phyloP scores from a whole-genome alignment of 2,888 invertebrate species.

The Acrocyrtus sp. region DNA sequence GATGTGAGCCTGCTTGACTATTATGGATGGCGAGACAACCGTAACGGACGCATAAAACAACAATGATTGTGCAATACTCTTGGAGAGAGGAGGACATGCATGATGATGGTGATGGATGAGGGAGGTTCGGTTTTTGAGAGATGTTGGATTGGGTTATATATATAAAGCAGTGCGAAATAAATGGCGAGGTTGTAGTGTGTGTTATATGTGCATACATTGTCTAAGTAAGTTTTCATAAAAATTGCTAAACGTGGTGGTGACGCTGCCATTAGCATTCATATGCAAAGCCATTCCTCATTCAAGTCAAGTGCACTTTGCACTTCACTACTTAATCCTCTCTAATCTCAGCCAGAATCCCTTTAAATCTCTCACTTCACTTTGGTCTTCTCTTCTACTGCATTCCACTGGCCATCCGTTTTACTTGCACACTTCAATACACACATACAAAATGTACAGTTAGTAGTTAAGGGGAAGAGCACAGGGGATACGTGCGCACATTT shows the following conservation, averaged over 20 bases:
- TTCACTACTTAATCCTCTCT: slow-evolving; percentile 48
- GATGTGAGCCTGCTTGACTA: neutral
- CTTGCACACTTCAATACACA: neutral
- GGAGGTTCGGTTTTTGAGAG: slow-evolving; percentile 8
- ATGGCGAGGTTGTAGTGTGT: neutral
- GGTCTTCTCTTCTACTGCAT: neutral
- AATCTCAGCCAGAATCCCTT: slow-evolving; percentile 11
- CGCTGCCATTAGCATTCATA: neutral
- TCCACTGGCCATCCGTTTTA: neutral
- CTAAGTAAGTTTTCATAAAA: neutral
- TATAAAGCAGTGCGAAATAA: neutral
- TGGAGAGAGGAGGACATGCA: neutral
- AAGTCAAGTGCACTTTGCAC: slow-evolving; percentile 45
- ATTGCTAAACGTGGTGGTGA: neutral
- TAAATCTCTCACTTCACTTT: neutral
- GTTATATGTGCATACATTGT: slow-evolving; percentile 1
- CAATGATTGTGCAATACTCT: neutral
- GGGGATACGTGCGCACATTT: too few species aligned
- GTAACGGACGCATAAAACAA: neutral
- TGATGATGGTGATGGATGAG: slow-evolving; percentile 1
- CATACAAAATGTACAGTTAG: neutral
- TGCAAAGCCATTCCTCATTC: neutral
- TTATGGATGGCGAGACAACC: neutral
- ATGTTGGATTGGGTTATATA: slow-evolving; percentile 13
- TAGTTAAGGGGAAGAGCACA: too few species aligned